Conservation (phyloP, 1,140 invertebrate species). For the Nephotettix cincticeps region DNA sequence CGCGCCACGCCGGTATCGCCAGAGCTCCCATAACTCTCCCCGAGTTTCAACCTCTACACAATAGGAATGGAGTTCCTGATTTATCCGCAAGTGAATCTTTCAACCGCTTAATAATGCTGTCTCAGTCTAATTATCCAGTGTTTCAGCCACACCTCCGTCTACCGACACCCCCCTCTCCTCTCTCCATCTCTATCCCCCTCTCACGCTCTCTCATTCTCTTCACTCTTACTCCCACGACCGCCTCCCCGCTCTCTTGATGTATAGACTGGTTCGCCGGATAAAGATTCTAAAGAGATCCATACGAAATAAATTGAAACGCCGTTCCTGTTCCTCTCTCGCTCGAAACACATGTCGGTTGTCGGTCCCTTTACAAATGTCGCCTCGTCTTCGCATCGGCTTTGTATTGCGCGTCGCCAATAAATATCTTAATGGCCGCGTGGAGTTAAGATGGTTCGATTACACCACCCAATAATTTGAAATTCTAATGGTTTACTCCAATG, state of each 20-base stretch:
- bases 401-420: background rate
- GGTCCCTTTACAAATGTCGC: background rate
- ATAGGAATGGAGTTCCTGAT: too few species aligned
- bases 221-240: too few species aligned
- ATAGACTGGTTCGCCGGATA: slow-evolving; percentile 5
- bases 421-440: slow-evolving; percentile 11
- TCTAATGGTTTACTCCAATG: slow-evolving; percentile 15
- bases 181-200: too few species aligned
- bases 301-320: slow-evolving; percentile 1
- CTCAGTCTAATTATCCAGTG: too few species aligned
- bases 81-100: too few species aligned
- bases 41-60: too few species aligned
- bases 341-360: background rate
- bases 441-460: slow-evolving; percentile 12
- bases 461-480: slow-evolving; percentile 1
- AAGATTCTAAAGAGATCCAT: slow-evolving; percentile 16
- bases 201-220: too few species aligned
- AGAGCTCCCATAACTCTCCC: too few species aligned
- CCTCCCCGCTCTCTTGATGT: background rate
- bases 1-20: too few species aligned
- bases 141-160: too few species aligned
- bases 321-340: background rate
- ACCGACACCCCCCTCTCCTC: too few species aligned
- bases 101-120: too few species aligned
- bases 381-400: background rate